phyloP scores from a whole-genome alignment of 2,113 vertebrate genomes.

The Sminthopsis crassicaudata region DNA sequence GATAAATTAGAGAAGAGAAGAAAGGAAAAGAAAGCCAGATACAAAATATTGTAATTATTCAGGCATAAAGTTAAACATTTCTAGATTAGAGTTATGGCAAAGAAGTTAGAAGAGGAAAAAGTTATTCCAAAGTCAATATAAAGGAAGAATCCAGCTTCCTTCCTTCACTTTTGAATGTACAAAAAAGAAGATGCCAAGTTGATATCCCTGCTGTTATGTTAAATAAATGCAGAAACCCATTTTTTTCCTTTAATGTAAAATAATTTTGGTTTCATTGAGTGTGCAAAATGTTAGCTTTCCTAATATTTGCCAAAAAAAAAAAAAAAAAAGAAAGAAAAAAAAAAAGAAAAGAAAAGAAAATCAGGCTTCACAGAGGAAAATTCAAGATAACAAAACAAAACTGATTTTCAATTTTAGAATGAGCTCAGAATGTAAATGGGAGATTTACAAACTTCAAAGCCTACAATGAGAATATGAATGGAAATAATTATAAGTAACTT shows the following conservation, averaged over 20 bases:
- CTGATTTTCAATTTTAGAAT: not conserved
- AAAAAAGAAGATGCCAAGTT: not conserved
- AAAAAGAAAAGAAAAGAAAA: constrained; percentile 14
- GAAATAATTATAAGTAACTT: constrained; percentile 31
- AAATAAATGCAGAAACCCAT: not conserved
- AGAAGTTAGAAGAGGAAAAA: not conserved
- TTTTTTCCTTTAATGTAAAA: not conserved
- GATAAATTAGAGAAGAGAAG: not conserved
- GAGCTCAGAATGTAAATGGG: not conserved
- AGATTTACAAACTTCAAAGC: constrained; percentile 33
- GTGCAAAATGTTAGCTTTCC: constrained; percentile 29
- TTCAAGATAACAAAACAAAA: not conserved
- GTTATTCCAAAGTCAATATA: not conserved
- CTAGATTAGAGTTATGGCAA: not conserved
- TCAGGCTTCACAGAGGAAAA: not conserved
- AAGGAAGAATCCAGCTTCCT: not conserved
- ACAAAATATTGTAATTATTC: not conserved
- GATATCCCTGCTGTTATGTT: not conserved
- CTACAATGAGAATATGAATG: constrained; percentile 25
- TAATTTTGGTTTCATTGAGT: constrained; percentile 43
- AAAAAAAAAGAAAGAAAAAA: constrained; percentile 11
- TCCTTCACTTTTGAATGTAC: not conserved
- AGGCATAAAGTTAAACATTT: not conserved
- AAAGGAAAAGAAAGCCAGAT: not conserved
- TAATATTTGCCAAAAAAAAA: not conserved